A percentile compares a stretch with the other conserved stretches of the same genome.
Evolutionary conservation across 2,888 invertebrate genomes (phyloP).

Genomic region (Bombylius major): DNA sequence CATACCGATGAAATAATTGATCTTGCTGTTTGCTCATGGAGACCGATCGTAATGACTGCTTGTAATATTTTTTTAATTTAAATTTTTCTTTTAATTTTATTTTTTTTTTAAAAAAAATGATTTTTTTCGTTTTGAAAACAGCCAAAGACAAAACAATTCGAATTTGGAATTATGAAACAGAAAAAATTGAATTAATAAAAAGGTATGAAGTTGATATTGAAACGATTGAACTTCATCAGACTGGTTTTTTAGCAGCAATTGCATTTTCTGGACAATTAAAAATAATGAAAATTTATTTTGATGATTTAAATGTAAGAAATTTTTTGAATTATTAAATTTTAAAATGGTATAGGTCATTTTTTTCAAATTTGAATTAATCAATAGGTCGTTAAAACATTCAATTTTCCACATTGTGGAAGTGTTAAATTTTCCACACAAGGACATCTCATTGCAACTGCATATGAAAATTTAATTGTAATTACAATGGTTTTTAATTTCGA

Average conservation of each 20-base stretch:
- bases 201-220: constrained; percentile 67
- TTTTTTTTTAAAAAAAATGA: neutral
- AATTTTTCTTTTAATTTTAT: neutral
- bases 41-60: constrained; percentile 76
- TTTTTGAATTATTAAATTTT: neutral
- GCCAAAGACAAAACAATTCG: constrained; percentile 70
- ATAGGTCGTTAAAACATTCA: constrained; percentile 35
- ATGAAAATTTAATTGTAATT: constrained; percentile 73
- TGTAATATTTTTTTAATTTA: constrained; percentile 20
- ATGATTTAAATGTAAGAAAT: constrained; percentile 53
- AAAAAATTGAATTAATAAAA: constrained; percentile 63
- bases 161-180: constrained; percentile 85
- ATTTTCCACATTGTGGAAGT: constrained; percentile 57
- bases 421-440: constrained; percentile 76
- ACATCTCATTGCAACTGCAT: constrained; percentile 81
- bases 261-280: constrained; percentile 86
- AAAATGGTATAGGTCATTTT: too few species aligned
- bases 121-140: constrained; percentile 22
- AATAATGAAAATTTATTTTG: constrained; percentile 75
- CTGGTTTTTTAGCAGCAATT: constrained; percentile 71
- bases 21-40: constrained; percentile 76
- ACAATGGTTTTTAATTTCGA: constrained; percentile 73
- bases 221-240: constrained; percentile 59
- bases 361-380: neutral
- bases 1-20: constrained; percentile 73